Evolutionary conservation across 2,888 invertebrate species (phyloP), one percentile per base, ranked within the genome.

Genomic region (Agonum fuliginosum): DNA sequence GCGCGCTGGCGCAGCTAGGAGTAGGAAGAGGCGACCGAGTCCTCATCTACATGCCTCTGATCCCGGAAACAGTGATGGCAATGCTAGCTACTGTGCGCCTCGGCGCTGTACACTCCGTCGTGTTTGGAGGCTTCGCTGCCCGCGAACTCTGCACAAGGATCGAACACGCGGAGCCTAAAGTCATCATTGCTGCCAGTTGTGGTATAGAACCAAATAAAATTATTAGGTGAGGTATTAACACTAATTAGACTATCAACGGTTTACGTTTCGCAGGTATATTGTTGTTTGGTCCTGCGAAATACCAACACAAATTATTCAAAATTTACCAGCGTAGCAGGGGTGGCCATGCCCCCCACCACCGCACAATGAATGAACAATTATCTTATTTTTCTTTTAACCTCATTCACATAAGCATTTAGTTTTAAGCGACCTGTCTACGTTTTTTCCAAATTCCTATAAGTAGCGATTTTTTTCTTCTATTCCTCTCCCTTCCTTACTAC

Each of bases 71-170:
- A 0, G 91, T 97, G 54, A 90, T 97, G 70, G 92, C 97, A 0
- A 97, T 97, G 94, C 86, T 97, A 82, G 97, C 97, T 0, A 93
- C 93, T 1, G 95, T 93, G 37, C 89, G 98, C 54, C 88, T 97
- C 6, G 98, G 97, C 0, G 97, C 96, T 1, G 90, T 96, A n/a
- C 97, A 98, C 85, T 96, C 96, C 0, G 94, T 97, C 0, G 97
- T 98, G 0, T 98, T 98, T 87, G 98, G 97, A 84, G 96, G 97
- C 62, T 97, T 97, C 84, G 97, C 97, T 0, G 95, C 97, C 0
- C 91, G 93, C 80, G 97, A 98, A 85, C 88, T 98, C 4, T 91
- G 95, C 46, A 91, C 93, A 0, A 91, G 97, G 79, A 96, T 98
- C 72, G 93, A 95, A 82, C 97, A 98, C 84, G 94, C 94, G 0